phyloP scores from a whole-genome alignment of 2,888 invertebrate genomes.

The Napeogenes sylphis region DNA sequence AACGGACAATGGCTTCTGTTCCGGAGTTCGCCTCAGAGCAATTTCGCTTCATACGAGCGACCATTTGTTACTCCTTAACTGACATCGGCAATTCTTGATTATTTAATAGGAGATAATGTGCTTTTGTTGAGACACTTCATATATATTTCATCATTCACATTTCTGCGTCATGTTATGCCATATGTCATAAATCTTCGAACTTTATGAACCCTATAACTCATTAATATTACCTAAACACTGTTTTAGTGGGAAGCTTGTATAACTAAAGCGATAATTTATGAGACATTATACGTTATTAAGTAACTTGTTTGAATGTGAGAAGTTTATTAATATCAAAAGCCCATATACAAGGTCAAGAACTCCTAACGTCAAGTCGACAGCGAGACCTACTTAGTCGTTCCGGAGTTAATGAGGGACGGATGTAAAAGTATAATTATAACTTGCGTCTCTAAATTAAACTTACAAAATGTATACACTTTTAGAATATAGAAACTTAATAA shows the following conservation, averaged over 20 bases:
- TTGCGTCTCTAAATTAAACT: not conserved
- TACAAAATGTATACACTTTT: not conserved
- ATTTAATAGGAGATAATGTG: slow-evolving; percentile 13
- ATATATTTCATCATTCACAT: not conserved
- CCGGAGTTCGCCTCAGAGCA: slow-evolving; percentile 28
- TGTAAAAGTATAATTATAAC: slow-evolving; percentile 13
- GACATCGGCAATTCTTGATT: slow-evolving; percentile 26
- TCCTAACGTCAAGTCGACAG: slow-evolving; percentile 9
- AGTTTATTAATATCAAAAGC: slow-evolving; percentile 11
- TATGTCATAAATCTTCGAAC: too few species aligned
- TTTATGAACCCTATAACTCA: too few species aligned
- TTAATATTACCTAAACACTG: too few species aligned
- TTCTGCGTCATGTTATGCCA: too few species aligned
- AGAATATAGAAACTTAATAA: too few species aligned
- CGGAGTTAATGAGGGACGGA: slow-evolving; percentile 10
- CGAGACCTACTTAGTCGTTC: slow-evolving; percentile 12
- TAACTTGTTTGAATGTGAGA: slow-evolving; percentile 6
- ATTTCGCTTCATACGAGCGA: slow-evolving; percentile 26
- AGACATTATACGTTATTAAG: not conserved
- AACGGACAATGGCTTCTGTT: slow-evolving; percentile 34
- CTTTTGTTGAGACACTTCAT: not conserved
- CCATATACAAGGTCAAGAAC: slow-evolving; percentile 15
- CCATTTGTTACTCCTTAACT: slow-evolving; percentile 29
- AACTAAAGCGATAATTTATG: too few species aligned
- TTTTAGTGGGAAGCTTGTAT: too few species aligned